Evolutionary conservation across 2,113 vertebrate species (phyloP), one percentile per base, ranked within the genome.

Genomic region (Rhabdomys dilectus): DNA sequence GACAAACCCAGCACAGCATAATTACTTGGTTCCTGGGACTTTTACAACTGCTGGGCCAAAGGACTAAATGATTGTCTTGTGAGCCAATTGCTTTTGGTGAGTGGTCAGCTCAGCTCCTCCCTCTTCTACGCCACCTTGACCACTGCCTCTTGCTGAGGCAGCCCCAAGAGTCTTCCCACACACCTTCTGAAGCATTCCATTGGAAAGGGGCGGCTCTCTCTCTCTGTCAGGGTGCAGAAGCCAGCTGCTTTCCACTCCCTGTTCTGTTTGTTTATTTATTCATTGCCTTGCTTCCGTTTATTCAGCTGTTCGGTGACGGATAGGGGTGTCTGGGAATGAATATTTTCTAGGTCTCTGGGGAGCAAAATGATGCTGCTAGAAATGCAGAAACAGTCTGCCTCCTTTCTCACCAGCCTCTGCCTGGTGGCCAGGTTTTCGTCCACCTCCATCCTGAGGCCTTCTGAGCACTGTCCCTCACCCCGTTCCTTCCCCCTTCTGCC

Each of bases 291-390:
- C 98, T 82, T 98, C 98, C 98, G 98, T 98, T 98, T 98, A 98
- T 98, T 98, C 98, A 98, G 97, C 98, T 97, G 96, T 96, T 98
- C 98, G 89, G 97, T 97, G 98, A 39, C 0, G 97, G 22, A 22
- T 97, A 98, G 98, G 98, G 98, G 98, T 98, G 98, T 98, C 97
- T 97, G 97, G 96, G 97, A 98, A 98, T 97, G 98, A 98, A 98
- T 98, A 98, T 98, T 98, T 98, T 98, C 94, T 78, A 97, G 97
- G 97, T 96, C 97, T 98, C 58, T 60, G 97, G 97, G 97, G 98
- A 98, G 95, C 97, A 97, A 97, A 98, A 97, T 95, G 96, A 98
- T 97, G 95, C 95, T 98, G 97, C 96, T 86, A 97, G 96, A 98
- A 98, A 98, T 97, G 93, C 97, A 98, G 96, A 96, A 97, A 97